Base-by-base conservation (phyloP, 2,113 vertebrate genomes). In the Martes martes region DNA sequence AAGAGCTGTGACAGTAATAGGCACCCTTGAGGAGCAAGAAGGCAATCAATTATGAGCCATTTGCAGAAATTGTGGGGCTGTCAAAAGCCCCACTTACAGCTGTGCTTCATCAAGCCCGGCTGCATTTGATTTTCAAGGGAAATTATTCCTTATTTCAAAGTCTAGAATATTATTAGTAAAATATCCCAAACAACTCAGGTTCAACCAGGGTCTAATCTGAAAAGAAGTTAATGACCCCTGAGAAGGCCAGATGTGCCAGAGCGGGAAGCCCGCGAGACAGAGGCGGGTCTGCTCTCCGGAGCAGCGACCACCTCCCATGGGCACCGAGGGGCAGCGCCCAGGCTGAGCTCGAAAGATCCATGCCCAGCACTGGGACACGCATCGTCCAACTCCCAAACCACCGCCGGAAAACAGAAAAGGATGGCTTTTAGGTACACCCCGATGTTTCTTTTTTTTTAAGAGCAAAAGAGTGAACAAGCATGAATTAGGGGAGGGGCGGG, bases 1-100 rank as follows among this genome's bases (percentile, higher is more conserved):
- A 98, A 99, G 98, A 98, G 95, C 97, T 78, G 67, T 99, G 98
- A 98, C 98, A 98, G 97, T 99, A 99, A 99, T 99, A 98, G 98
- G 98, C 94, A 98, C 98, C 96, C 98, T 98, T 84, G 90, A 97
- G 69, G 93, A 98, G 97, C 98, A 96, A 97, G 97, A 98, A 95
- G 97, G 98, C 98, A 97, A 98, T 98, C 98, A 98, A 98, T 99
- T 99, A 99, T 97, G 98, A 98, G 50, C 98, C 98, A 98, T 98
- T 98, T 98, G 97, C 94, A 97, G 98, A 99, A 98, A 99, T 98
- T 99, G 98, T 13, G 96, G 98, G 98, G 98, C 98, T 99, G 98
- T 98, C 98, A 98, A 98, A 97, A 97, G 97, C 93, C 96, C 76
- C 18, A 0, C 94, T 95, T 98, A 98, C 98, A 99, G 98, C 98